These are phyloP conservation scores for Saturnia pavonia DNA, from an alignment of 2,888 invertebrate genomes.

Conservation along the genomic window DNA sequence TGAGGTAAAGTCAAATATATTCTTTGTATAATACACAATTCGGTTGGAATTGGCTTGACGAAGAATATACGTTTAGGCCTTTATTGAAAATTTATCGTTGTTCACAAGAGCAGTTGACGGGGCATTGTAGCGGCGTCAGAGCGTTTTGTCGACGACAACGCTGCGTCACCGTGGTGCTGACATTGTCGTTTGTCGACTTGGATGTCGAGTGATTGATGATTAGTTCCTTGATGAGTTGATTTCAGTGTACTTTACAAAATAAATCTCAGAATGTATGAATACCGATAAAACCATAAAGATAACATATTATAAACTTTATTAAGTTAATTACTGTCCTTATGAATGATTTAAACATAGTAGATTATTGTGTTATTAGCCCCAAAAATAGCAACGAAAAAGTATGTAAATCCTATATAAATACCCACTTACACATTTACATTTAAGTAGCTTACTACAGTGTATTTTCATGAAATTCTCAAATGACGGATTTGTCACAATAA, in stretches of 20 bases:
- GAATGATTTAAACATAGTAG: not conserved
- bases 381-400: not conserved
- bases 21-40: slow-evolving; percentile 16
- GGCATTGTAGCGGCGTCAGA: slow-evolving; percentile 47
- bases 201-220: slow-evolving; percentile 31
- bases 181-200: slow-evolving; percentile 23
- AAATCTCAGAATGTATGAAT: not conserved
- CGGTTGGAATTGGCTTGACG: slow-evolving; percentile 30
- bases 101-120: slow-evolving; percentile 44
- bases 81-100: slow-evolving; percentile 46
- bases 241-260: slow-evolving; percentile 7
- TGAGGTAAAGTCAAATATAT: slow-evolving; percentile 29
- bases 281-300: not conserved
- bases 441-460: not conserved
- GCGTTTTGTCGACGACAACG: slow-evolving; percentile 44
- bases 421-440: not conserved
- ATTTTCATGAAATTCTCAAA: not conserved
- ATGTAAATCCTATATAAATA: not conserved
- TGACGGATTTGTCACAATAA: not conserved
- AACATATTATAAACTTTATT: too few relatives aligned
- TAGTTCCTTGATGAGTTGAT: slow-evolving; percentile 21
- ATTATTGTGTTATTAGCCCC: not conserved
- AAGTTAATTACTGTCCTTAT: not conserved
- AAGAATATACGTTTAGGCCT: slow-evolving; percentile 32
- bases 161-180: slow-evolving; percentile 34